phyloP scores from a whole-genome alignment of 2,888 invertebrate species.

The Cantharis lateralis region DNA sequence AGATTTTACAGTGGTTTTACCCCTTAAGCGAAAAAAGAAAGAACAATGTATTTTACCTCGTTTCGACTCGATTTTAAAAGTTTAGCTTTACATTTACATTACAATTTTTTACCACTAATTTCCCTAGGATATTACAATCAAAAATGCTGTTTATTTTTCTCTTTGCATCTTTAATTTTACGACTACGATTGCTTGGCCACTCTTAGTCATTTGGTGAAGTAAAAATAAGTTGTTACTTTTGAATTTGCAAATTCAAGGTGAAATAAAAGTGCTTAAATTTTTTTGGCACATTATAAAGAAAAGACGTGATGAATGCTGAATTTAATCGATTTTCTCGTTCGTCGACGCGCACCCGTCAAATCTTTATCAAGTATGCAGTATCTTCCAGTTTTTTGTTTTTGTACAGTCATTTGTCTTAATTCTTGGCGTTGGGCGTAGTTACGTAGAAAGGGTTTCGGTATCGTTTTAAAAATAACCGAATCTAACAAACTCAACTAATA shows the following conservation, averaged over 20 bases:
- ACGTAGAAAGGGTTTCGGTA: constrained; percentile 34
- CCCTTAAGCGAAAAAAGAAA: constrained; percentile 26
- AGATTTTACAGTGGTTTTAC: too few relatives aligned
- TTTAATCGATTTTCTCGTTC: constrained; percentile 39
- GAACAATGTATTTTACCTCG: constrained; percentile 26
- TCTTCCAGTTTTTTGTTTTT: constrained; percentile 38
- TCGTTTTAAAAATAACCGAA: not conserved
- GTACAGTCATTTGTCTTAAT: constrained; percentile 44
- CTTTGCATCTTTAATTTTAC: not conserved
- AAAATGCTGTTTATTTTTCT: not conserved
- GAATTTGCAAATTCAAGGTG: not conserved
- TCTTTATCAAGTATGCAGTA: constrained; percentile 45
- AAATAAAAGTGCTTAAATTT: constrained; percentile 11
- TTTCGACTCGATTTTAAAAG: constrained; percentile 27
- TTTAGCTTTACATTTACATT: constrained; percentile 23
- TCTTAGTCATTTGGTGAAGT: not conserved
- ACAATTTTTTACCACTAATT: constrained; percentile 25
- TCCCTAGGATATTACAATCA: constrained; percentile 12
- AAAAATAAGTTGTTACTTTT: not conserved
- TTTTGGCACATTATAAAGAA: constrained; percentile 7
- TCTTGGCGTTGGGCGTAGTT: constrained; percentile 38
- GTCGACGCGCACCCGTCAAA: constrained; percentile 40
- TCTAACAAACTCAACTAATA: not conserved
- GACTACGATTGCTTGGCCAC: not conserved
- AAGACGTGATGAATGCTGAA: constrained; percentile 26